These are phyloP conservation scores for Zeuzera pyrina DNA, from an alignment of 2,888 invertebrate genomes.

Conservation along the genomic window DNA sequence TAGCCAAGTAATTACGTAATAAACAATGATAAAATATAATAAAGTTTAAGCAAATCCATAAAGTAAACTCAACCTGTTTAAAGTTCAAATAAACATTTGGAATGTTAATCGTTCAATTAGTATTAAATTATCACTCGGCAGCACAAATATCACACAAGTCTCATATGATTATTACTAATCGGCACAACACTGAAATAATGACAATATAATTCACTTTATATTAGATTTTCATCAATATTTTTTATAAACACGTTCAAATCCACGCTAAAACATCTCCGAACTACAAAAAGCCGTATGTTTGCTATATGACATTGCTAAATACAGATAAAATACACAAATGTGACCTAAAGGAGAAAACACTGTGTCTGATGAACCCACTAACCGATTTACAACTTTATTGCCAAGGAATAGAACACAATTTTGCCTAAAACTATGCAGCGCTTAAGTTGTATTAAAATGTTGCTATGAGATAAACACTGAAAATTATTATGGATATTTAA, in stretches of 20 bases:
- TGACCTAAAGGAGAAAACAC: slow-evolving; percentile 20
- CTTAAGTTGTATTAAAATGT: slow-evolving; percentile 23
- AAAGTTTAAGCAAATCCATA: too few species aligned
- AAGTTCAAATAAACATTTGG: too few species aligned
- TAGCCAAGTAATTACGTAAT: too few species aligned
- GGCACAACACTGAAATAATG: not conserved
- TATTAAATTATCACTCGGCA: too few species aligned
- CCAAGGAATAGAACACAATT: slow-evolving; percentile 16
- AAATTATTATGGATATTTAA: slow-evolving; percentile 26
- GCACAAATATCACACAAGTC: too few species aligned
- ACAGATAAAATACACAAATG: slow-evolving; percentile 50
- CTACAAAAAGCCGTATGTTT: slow-evolving; percentile 42
- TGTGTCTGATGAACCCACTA: slow-evolving; percentile 10
- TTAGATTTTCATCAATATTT: too few species aligned
- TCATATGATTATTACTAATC: too few species aligned
- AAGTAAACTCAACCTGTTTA: too few species aligned
- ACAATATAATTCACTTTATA: not conserved
- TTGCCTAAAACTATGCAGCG: slow-evolving; percentile 8
- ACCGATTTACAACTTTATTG: slow-evolving; percentile 18
- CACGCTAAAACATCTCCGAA: slow-evolving; percentile 19
- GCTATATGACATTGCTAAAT: slow-evolving; percentile 65
- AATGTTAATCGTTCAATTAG: too few species aligned
- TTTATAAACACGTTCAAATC: slow-evolving; percentile 10
- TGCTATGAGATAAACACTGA: slow-evolving; percentile 51
- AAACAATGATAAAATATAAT: too few species aligned